Percentiles rank a stretch among this genome's conserved stretches.
Evolutionary conservation across 1,140 invertebrate species (phyloP).

Genomic region (Acromyrmex heyeri): DNA sequence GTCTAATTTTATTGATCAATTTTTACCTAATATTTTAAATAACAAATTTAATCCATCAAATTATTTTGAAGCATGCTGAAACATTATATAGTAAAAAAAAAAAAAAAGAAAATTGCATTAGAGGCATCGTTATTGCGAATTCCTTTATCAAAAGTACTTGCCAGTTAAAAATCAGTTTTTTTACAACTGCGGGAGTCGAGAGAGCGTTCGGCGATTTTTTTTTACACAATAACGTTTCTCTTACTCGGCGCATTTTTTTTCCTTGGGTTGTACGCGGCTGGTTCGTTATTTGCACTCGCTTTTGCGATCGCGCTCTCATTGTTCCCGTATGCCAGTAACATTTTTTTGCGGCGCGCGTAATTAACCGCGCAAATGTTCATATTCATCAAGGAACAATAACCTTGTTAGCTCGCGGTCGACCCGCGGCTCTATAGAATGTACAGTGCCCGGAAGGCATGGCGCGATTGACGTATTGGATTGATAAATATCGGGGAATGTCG

Average conservation of each 20-base stretch:
- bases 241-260: background rate
- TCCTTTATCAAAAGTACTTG: constrained; percentile 9
- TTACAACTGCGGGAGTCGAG: background rate
- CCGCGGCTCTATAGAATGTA: constrained; percentile 43
- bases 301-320: constrained; percentile 53
- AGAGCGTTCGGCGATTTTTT: constrained; percentile 37
- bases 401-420: constrained; percentile 60
- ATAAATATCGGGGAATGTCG: constrained; percentile 47
- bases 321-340: constrained; percentile 35
- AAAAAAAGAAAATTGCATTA: background rate
- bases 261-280: constrained; percentile 8
- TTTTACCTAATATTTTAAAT: background rate
- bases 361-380: constrained; percentile 64
- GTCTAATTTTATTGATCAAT: no score
- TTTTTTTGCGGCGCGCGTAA: constrained; percentile 59
- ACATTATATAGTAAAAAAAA: background rate
- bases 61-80: background rate
- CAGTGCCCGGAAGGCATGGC: constrained; percentile 36
- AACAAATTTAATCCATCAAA: background rate
- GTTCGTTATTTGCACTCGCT: constrained; percentile 59
- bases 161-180: constrained; percentile 3
- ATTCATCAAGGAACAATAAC: constrained; percentile 64
- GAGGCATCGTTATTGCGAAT: background rate
- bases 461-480: constrained; percentile 57
- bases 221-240: constrained; percentile 34